Base-by-base conservation (phyloP, 2,888 invertebrate genomes). In the Acanthosepion pharaonis region DNA sequence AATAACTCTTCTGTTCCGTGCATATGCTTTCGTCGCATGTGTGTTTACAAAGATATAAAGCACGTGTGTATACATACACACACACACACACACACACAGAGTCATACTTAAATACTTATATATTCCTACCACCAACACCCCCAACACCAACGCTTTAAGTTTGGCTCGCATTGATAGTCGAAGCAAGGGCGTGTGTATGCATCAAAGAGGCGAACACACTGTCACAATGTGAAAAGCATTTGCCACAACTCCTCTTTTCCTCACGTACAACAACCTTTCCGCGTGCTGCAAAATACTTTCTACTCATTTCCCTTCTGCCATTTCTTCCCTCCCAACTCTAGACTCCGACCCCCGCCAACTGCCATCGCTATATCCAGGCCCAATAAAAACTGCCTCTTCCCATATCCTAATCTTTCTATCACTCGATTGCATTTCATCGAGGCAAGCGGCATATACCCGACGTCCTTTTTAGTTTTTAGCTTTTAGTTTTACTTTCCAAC, bases 371-470 rank as follows among this genome's bases (percentile, higher is more conserved):
- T 78, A 78, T 78, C 78, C 33, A 78, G 78, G 78, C n/a, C 78
- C 78, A 78, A 78, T 78, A 78, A 78, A 78, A 78, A 78, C n/a
- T 78, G 33, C 78, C n/a, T 78, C 78, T 78, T 78, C 78, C 78
- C 78, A 78, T 78, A 78, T 78, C 78, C 78, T 78, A 78, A 78
- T 78, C 78, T 78, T 78, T 33, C 78, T 78, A 78, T 78, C 78
- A 78, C 78, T 78, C n/a, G 18, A 78, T 78, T 78, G n/a, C n/a
- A 78, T 78, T 78, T 78, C 78, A 78, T 78, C 78, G 78, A 78
- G n/a, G n/a, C 78, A 78, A n/a, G 28, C 78, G 28, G 28, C 28
- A 28, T 9, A 78, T 78, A 78, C 78, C 78, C 28, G n/a, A 28
- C 78, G 28, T n/a, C 78, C 28, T 78, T 33, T n/a, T 59, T 51